Percentiles rank a stretch among this genome's conserved stretches.
These are phyloP conservation scores for Diceros bicornis DNA, from an alignment of 2,797 vertebrate species.

Conservation along the genomic window DNA sequence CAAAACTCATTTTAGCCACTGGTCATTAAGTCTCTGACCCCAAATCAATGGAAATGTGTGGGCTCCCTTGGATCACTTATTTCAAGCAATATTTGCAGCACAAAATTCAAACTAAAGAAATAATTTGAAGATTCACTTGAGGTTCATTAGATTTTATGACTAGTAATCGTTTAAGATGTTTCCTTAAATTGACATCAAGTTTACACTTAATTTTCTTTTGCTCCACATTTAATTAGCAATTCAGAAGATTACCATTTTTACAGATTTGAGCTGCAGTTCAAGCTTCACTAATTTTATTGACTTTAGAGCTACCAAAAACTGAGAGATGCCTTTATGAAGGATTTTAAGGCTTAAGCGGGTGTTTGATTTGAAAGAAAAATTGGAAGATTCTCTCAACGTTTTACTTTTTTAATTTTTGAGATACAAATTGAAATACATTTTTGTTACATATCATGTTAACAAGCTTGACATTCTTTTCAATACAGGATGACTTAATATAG, in stretches of 20 bases:
- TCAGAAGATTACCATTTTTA: constrained; percentile 73
- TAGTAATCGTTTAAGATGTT: constrained; percentile 68
- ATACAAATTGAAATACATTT: constrained; percentile 73
- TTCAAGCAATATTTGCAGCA: constrained; percentile 60
- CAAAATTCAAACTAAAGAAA: constrained; percentile 72
- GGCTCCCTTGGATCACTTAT: constrained; percentile 18
- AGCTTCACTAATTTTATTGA: constrained; percentile 71
- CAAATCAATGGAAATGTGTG: constrained; percentile 51
- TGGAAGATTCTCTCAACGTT: constrained; percentile 46
- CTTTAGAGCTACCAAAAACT: constrained; percentile 43
- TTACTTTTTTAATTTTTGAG: constrained; percentile 72
- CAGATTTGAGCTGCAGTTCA: constrained; percentile 64
- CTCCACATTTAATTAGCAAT: constrained; percentile 71
- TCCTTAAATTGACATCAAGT: constrained; percentile 70
- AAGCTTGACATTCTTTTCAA: constrained; percentile 69
- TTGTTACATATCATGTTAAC: constrained; percentile 56
- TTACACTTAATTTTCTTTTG: constrained; percentile 69
- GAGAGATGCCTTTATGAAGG: constrained; percentile 48
- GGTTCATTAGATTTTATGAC: constrained; percentile 72
- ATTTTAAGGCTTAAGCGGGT: constrained; percentile 57
- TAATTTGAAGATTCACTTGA: constrained; percentile 66
- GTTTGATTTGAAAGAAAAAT: constrained; percentile 56
- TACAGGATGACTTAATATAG: constrained; percentile 38
- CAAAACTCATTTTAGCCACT: constrained; percentile 64
- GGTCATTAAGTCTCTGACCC: constrained; percentile 30